Conservation (phyloP, 1,140 invertebrate genomes). For the Drosophila kohkoa region DNA sequence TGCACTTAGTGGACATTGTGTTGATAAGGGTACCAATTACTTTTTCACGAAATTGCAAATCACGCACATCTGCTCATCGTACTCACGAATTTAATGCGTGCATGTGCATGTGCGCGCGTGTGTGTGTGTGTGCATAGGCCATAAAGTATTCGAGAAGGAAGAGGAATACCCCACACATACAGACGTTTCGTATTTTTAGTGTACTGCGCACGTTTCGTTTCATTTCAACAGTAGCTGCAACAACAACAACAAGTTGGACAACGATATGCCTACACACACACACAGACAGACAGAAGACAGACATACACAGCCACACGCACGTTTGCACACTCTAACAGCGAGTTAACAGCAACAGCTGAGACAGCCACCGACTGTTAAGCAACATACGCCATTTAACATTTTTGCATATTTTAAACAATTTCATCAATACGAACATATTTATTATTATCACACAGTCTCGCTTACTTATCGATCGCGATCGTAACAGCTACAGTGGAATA, state of each 20-base stretch:
- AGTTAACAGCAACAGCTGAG: conserved; percentile 50
- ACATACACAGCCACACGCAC: too few species aligned
- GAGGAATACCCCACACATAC: conserved; percentile 19
- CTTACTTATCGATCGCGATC: not conserved
- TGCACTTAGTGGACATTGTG: not conserved
- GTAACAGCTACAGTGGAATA: not conserved
- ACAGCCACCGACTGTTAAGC: conserved; percentile 17
- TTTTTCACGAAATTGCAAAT: conserved; percentile 23
- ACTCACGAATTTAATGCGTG: not conserved
- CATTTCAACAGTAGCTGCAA: conserved; percentile 18
- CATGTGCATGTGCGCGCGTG: not conserved
- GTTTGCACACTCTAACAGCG: conserved; percentile 18
- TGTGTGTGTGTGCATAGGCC: conserved; percentile 3
- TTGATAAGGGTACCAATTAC: conserved; percentile 18
- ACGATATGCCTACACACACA: conserved; percentile 5
- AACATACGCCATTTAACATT: conserved; percentile 44
- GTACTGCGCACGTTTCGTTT: conserved; percentile 51
- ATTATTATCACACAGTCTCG: not conserved
- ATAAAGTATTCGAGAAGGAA: conserved; percentile 12
- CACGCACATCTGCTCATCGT: not conserved
- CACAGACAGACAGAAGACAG: too few species aligned
- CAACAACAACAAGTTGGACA: conserved; percentile 29
- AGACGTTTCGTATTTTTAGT: conserved; percentile 40
- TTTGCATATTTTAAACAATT: conserved; percentile 31
- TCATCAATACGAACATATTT: not conserved